Evolutionary conservation across 2,113 vertebrate species (phyloP).

Genomic region (Rallus limicola): DNA sequence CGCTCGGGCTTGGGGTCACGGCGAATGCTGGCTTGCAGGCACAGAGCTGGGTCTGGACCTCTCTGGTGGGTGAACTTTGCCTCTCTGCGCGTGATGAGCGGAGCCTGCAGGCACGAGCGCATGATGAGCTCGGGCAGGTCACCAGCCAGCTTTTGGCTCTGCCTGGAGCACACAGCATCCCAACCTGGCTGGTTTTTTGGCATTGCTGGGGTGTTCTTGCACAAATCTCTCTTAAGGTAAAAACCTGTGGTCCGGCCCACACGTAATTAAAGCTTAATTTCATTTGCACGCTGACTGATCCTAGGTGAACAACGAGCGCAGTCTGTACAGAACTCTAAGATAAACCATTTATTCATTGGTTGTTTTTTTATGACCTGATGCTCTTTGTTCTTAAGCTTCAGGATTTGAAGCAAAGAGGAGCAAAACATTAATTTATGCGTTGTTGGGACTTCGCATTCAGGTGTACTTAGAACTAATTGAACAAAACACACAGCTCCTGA

Average conservation of each 20-base stretch:
- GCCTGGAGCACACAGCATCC: neutral
- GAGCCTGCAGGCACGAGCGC: neutral
- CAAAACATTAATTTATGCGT: neutral
- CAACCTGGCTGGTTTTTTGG: neutral
- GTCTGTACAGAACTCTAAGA: neutral
- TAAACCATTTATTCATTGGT: neutral
- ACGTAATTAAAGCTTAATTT: neutral
- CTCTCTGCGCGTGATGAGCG: rapidly evolving
- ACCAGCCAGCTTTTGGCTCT: neutral
- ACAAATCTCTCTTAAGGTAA: neutral
- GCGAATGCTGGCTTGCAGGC: rapidly evolving
- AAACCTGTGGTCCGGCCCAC: neutral
- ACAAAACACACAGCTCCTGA: neutral
- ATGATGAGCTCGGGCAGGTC: neutral
- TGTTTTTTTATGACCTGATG: neutral
- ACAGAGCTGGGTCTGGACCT: neutral
- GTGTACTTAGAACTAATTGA: neutral
- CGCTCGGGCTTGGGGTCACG: rapidly evolving
- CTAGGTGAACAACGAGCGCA: neutral
- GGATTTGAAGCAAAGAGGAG: neutral
- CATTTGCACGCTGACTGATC: neutral
- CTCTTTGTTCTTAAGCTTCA: neutral
- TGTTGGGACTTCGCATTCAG: neutral
- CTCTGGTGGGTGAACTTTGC: neutral
- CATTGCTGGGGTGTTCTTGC: neutral